Base-by-base conservation (phyloP, 2,113 vertebrate species). In the Cichladusa arquata region DNA sequence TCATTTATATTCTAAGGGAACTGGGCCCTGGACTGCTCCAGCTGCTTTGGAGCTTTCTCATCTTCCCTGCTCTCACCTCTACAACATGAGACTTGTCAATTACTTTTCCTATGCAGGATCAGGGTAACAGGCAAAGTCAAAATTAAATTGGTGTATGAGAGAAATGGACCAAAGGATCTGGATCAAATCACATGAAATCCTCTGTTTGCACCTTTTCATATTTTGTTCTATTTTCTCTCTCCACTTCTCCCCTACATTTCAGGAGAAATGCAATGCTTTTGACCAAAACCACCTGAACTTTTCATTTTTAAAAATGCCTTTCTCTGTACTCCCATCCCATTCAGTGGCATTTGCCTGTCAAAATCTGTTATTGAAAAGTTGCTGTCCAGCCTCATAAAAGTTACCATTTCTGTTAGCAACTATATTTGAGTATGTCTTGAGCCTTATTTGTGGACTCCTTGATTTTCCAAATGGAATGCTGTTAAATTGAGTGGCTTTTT, bases 301-400 rank as follows among this genome's bases (percentile, higher is more conserved):
- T 42, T 86, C 47, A n/a, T 62, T 92, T 94, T 58, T 16, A 66
- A 73, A 94, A 73, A 40, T 58, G 62, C 6, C 28, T 22, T 72
- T 80, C 45, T 51, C 71, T 88, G 33, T 83, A 76, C 47, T 92
- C 47, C n/a, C 56, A 65, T 62, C 29, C 42, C 72, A 44, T 86
- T 88, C 80, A 74, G 72, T 51, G 80, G 16, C 50, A 81, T 93
- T 96, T 93, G 34, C 60, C 60, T 90, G 53, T 81, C 80, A 86
- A 81, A 92, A 78, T 5, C 6, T 84, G 33, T 23, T 62, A 81
- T 19, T 81, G 88, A 74, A 86, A 88, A 86, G 60, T 70, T 93
- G 34, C 76, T 84, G 60, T 56, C 51, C 72, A 70, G 56, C 56
- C 45, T 38, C 67, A 40, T 74, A 31, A 47, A 73, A 92, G 80